Base-by-base conservation (phyloP, 2,888 invertebrate species). In the Trachelus troglodyta region DNA sequence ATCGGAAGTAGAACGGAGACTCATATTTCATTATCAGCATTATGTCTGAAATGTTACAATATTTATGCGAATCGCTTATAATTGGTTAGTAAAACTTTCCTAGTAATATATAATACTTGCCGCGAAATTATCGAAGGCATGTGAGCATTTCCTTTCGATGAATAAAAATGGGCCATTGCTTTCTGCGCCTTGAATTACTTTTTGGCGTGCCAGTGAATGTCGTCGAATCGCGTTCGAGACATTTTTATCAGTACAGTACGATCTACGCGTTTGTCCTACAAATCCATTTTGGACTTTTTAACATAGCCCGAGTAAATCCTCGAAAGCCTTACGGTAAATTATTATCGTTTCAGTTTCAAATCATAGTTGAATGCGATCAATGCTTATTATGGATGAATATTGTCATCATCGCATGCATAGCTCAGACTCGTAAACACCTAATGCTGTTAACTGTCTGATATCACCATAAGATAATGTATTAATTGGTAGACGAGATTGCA, bases 371-470 rank as follows among this genome's bases (percentile, higher is more conserved):
- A 56, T 9, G 9, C 56, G 9, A 56, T 56, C 23, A 9, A 23
- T 56, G 9, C 56, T 9, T 56, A 56, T 56, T 56, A 56, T 9
- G 56, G 56, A 23, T 56, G 56, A 56, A 56, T 56, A 23, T 56
- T 56, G 9, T 78, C 69, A 76, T 37, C 76, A 77, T 79, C 79
- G 79, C 78, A 81, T 79, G 82, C 82, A 84, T 83, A 81, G 71
- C 78, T 56, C 12, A 23, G 69, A 75, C 75, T 79, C 75, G 80
- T 81, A 81, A 83, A 82, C 79, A 78, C 71, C 75, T 74, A 73
- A 74, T 74, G 77, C 79, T 79, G 75, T 79, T 79, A 75, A 81
- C 80, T 79, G 81, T 81, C 80, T 76, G 37, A 75, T 79, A 83
- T 83, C 79, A 76, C 35, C 34, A 12, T 34, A 74, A 75, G 76